These are phyloP conservation scores for Cebus imitator DNA, from an alignment of 2,113 vertebrate species.

Conservation along the genomic window DNA sequence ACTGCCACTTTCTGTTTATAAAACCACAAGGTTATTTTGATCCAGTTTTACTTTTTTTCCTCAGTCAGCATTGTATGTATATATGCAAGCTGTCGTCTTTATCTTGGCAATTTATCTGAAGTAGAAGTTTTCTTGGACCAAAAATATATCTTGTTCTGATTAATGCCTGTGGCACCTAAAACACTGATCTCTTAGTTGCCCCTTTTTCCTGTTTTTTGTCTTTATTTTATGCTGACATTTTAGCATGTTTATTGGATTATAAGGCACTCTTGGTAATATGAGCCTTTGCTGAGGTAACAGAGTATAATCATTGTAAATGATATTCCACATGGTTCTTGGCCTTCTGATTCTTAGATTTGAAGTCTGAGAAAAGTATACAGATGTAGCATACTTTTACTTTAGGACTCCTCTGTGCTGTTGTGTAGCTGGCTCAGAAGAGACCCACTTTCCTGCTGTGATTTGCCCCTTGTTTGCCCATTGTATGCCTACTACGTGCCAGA, in stretches of 20 bases:
- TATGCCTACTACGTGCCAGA: background rate
- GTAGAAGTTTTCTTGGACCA: constrained; percentile 31
- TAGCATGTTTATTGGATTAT: constrained; percentile 11
- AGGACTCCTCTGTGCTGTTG: background rate
- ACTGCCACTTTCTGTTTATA: constrained; percentile 30
- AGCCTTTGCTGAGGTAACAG: background rate
- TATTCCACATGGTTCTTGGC: background rate
- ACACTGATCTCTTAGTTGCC: background rate
- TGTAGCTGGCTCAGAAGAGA: background rate
- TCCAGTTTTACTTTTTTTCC: background rate
- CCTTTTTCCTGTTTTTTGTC: constrained; percentile 9
- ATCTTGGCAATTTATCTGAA: constrained; percentile 40
- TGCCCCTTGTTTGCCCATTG: background rate
- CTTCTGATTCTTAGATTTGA: background rate
- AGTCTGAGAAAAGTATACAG: background rate
- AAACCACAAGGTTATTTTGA: background rate
- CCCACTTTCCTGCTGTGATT: background rate
- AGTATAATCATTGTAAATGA: background rate
- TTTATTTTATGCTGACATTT: constrained; percentile 3
- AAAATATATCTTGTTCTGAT: constrained; percentile 45
- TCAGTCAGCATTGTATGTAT: constrained; percentile 6
- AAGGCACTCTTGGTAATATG: background rate
- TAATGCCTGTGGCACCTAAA: background rate
- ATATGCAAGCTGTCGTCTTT: constrained; percentile 40
- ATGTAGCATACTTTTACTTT: background rate